Base-by-base conservation (phyloP, 2,113 vertebrate genomes). In the Camelus dromedarius region DNA sequence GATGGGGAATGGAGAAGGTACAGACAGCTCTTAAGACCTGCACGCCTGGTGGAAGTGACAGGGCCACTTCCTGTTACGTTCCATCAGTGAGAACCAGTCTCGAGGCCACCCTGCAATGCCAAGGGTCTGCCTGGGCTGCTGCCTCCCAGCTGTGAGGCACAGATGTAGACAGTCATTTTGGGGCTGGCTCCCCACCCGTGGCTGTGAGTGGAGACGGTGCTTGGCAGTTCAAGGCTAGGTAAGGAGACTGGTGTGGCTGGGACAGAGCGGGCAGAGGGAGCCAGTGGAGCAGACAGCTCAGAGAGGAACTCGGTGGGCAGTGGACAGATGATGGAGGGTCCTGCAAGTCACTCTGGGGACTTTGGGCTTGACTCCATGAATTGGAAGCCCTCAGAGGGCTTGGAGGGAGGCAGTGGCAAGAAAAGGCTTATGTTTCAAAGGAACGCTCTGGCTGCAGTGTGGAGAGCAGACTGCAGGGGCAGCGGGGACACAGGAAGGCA, bases 291-390 rank as follows among this genome's bases (percentile, higher is more conserved):
- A 1, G 12, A 6, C 9, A 19, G 52, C 5, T 19, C 30, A 12
- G 72, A 73, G 42, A 13, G 67, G n/a, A 28, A 16, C 3, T 8
- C 1, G 8, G n/a, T 8, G 32, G 70, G 14, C 10, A 5, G 19
- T 5, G 16, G 50, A 18, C 8, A 24, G 64, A 11, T 3, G 24
- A 14, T 0, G 9, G 8, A 12, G 11, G 22, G 15, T 24, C 50
- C 26, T 16, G 3, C 1, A 30, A 30, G 46, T 66, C 67, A 15
- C 38, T 67, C 42, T 8, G 38, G 69, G 67, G 46, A 90, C 26
- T 35, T 26, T 13, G 30, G 48, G 2, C 60, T 50, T 77, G 19
- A 22, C 48, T 42, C 5, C 22, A 4, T 46, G 60, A 83, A 42
- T 14, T 38, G 52, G 72, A 76, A 72, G 38, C 22, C 9, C 13